Evolutionary conservation across 2,888 invertebrate species (phyloP).

Genomic region (Pachycephus smyrnensis): DNA sequence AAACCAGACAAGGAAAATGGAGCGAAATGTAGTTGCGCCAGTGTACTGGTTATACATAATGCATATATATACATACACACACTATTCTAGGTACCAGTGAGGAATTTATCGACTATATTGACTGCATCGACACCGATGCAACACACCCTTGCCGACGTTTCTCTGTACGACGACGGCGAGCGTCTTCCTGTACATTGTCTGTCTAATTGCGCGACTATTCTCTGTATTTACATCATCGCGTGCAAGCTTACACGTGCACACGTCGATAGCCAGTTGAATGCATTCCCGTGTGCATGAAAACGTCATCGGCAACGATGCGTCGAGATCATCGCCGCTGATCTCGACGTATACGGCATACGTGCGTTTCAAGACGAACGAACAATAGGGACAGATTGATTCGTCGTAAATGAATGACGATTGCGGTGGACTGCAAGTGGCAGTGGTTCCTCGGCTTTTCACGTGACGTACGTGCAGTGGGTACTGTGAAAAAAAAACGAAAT

Average conservation of each 20-base stretch:
- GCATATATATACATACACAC: not conserved
- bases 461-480: not conserved
- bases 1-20: not conserved
- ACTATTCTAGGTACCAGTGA: not conserved
- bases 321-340: not conserved
- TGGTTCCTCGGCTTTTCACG: not conserved
- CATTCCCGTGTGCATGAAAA: not conserved
- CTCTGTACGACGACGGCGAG: not conserved
- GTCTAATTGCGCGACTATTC: not conserved
- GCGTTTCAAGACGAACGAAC: not conserved
- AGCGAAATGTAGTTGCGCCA: not conserved
- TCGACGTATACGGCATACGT: not conserved
- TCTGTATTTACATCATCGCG: not conserved
- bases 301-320: not conserved
- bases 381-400: not conserved
- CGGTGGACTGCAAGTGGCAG: not conserved
- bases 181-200: not conserved
- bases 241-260: not conserved
- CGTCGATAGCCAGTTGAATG: not conserved
- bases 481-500: not conserved
- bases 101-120: not conserved
- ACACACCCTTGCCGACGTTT: not conserved
- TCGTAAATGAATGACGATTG: not conserved
- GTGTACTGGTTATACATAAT: not conserved
- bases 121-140: not conserved